Evolutionary conservation across 2,888 invertebrate genomes (phyloP).

Genomic region (Cosmia pyralina): DNA sequence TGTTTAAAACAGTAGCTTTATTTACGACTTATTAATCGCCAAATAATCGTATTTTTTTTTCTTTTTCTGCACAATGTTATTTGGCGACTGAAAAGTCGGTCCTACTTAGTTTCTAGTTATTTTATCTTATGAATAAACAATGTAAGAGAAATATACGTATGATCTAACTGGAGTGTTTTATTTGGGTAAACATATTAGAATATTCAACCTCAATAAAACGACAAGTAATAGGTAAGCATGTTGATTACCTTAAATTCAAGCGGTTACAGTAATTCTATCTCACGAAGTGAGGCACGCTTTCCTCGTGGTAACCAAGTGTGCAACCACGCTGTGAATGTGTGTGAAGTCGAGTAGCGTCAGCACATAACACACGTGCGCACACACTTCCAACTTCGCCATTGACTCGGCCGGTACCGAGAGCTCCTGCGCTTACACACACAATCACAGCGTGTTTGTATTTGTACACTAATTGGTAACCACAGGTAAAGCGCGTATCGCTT

Average conservation of each 20-base stretch:
- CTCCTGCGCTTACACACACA: too few relatives aligned
- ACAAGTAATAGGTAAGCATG: neutral
- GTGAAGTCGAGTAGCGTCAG: too few relatives aligned
- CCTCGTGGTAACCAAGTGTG: too few relatives aligned
- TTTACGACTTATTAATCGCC: conserved; percentile 13
- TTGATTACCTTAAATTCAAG: neutral
- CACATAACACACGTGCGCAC: too few relatives aligned
- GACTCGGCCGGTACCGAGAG: too few relatives aligned
- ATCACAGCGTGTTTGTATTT: too few relatives aligned
- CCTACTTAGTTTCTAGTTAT: conserved; percentile 20
- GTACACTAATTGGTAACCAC: too few relatives aligned
- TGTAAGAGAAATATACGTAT: conserved; percentile 50
- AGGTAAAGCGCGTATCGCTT: too few relatives aligned
- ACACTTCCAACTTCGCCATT: too few relatives aligned
- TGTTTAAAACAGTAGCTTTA: conserved; percentile 24
- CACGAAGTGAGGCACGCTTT: too few relatives aligned
- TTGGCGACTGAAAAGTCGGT: conserved; percentile 19
- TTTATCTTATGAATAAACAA: conserved; percentile 18
- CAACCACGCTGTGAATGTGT: neutral
- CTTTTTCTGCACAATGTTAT: conserved; percentile 7
- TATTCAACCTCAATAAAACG: neutral
- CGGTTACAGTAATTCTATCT: neutral
- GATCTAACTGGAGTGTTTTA: conserved; percentile 23
- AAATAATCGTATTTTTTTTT: conserved; percentile 1
- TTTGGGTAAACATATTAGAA: conserved; percentile 9